Conservation (phyloP, 2,888 invertebrate species). For the Hybos culiciformis region DNA sequence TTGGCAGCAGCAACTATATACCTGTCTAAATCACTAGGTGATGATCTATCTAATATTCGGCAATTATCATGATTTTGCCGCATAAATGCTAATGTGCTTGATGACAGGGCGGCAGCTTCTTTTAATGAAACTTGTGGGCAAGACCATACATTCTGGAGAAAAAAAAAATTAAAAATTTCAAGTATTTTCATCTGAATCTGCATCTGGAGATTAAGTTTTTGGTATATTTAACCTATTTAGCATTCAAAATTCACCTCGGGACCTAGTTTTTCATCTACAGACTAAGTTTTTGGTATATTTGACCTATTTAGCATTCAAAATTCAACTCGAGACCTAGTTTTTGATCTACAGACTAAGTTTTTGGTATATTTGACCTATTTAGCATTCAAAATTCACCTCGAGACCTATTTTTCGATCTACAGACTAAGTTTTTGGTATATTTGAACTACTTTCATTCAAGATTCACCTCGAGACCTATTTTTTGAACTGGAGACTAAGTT, state of each 20-base stretch:
- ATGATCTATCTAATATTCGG: constrained; percentile 14
- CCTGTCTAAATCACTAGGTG: constrained; percentile 14
- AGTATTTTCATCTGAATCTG: not conserved
- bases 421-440: too few relatives aligned
- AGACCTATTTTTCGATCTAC: too few relatives aligned
- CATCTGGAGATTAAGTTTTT: not conserved
- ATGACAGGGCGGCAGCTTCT: constrained; percentile 15
- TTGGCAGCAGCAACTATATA: too few relatives aligned
- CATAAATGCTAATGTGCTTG: constrained; percentile 13
- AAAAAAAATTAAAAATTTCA: not conserved
- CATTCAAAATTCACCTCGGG: not conserved
- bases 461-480: too few relatives aligned
- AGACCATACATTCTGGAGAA: constrained; percentile 18
- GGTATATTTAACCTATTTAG: too few relatives aligned
- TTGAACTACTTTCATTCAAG: too few relatives aligned
- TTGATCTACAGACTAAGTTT: not conserved
- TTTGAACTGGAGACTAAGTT: too few relatives aligned
- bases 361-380: not conserved
- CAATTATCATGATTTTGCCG: constrained; percentile 16
- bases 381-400: not conserved
- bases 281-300: not conserved
- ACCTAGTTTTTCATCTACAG: not conserved
- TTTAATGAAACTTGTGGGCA: constrained; percentile 18
- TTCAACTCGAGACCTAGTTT: not conserved
- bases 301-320: not conserved